phyloP scores from a whole-genome alignment of 2,888 invertebrate genomes.

The Nemotelus nigrinus region DNA sequence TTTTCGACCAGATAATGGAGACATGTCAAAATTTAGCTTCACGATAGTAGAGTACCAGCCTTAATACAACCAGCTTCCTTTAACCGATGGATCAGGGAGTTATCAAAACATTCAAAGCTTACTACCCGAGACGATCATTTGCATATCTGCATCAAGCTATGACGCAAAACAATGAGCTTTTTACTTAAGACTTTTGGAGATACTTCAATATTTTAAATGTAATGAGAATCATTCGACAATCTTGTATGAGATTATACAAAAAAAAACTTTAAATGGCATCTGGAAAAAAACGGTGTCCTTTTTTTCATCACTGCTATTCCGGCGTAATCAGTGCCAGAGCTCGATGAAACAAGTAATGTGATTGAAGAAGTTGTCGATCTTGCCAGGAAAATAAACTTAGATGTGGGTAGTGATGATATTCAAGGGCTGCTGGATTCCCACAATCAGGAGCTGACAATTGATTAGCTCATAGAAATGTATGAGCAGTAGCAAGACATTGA shows the following conservation, averaged over 20 bases:
- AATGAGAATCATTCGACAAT: slow-evolving; percentile 40
- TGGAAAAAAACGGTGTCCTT: slow-evolving; percentile 42
- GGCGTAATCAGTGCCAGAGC: slow-evolving; percentile 48
- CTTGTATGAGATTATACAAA: slow-evolving; percentile 34
- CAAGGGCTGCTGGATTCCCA: slow-evolving; percentile 55
- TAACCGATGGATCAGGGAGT: too few relatives aligned
- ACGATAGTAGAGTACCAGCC: too few relatives aligned
- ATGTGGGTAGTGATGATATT: slow-evolving; percentile 55
- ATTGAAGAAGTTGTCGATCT: background rate
- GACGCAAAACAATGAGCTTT: background rate
- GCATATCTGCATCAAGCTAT: too few relatives aligned
- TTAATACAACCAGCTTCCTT: too few relatives aligned
- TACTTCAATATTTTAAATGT: background rate
- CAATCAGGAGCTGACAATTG: slow-evolving; percentile 53
- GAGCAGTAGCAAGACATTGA: slow-evolving; percentile 34
- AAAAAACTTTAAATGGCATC: background rate
- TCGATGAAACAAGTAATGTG: slow-evolving; percentile 41
- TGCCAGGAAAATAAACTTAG: slow-evolving; percentile 52
- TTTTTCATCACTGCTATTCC: slow-evolving; percentile 50
- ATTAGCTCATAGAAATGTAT: slow-evolving; percentile 21
- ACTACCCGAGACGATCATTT: too few relatives aligned
- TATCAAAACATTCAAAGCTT: too few relatives aligned
- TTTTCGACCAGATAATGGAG: too few relatives aligned
- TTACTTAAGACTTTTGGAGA: background rate
- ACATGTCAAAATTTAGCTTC: too few relatives aligned